phyloP scores from a whole-genome alignment of 2,113 vertebrate species.

The Noctilio leporinus region DNA sequence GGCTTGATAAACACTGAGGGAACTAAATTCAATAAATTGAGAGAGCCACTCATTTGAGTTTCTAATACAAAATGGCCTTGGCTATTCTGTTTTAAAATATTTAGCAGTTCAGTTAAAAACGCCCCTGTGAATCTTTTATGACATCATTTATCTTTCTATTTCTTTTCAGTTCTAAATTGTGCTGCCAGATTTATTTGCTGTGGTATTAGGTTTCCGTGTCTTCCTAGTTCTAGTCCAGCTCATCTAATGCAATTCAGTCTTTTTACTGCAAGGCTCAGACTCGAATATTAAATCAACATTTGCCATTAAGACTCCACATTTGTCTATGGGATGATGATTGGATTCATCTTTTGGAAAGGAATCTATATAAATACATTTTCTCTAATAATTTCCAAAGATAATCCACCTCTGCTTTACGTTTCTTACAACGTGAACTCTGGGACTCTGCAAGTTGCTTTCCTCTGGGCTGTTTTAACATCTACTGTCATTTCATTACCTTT shows the following conservation, averaged over 20 bases:
- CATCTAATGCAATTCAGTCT: conserved; percentile 70
- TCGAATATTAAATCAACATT: conserved; percentile 77
- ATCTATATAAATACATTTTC: conserved; percentile 69
- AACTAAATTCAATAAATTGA: conserved; percentile 64
- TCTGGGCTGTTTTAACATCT: neutral
- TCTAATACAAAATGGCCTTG: conserved; percentile 67
- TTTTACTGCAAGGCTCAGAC: conserved; percentile 71
- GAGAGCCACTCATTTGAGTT: conserved; percentile 67
- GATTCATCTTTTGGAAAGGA: conserved; percentile 74
- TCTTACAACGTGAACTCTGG: neutral
- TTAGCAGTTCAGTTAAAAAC: conserved; percentile 71
- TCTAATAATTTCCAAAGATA: conserved; percentile 67
- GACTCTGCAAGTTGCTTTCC: neutral
- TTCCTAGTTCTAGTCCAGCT: conserved; percentile 67
- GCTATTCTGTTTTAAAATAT: conserved; percentile 72
- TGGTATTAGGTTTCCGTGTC: conserved; percentile 74
- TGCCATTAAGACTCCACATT: conserved; percentile 73
- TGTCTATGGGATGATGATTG: conserved; percentile 70
- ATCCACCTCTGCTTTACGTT: neutral
- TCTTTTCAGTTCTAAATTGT: conserved; percentile 71
- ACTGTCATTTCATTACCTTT: neutral
- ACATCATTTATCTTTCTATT: conserved; percentile 69
- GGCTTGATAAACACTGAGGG: conserved; percentile 53
- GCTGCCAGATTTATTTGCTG: conserved; percentile 77
- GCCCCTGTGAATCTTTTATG: conserved; percentile 72